Evolutionary conservation across 2,888 invertebrate species (phyloP), one percentile per base, ranked within the genome.

Genomic region (Abscondita cerata): DNA sequence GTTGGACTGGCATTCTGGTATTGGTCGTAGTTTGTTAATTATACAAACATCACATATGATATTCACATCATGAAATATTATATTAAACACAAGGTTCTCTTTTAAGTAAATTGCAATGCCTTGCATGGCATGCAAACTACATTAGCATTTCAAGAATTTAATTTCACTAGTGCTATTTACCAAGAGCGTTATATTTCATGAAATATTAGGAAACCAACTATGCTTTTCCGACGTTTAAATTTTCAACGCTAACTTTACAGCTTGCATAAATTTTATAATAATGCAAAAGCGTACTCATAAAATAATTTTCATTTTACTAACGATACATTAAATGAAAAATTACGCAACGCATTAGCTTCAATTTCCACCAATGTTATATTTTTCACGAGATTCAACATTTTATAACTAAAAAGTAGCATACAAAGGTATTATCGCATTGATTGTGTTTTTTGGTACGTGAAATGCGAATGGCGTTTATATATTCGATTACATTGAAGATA

Each of bases 301-400:
- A 54, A 33, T 33, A 33, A 41, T 33, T 54, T 33, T 44, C 53
- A 33, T 54, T 54, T 46, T 46, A 44, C 53, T 54, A 54, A 54
- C 44, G 53, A 44, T 25, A 18, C 33, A 38, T 54, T 54, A 54
- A 54, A 54, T 34, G 53, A 54, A 33, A 15, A 53, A 31, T 44
- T 33, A 31, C 46, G 44, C 41, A 41, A 18, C 40, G 20, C 40
- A 38, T 52, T 52, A 52, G 40, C 52, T 25, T 2, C 2, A 6
- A 6, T 25, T 25, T 25, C 25, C 2, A 6, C 4, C 25, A 25
- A 25, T 25, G 6, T 25, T 25, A 25, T 25, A 25, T 25, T 25
- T 25, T 25, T 25, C 53, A 54, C 44, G 53, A 54, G 33, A 54
- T 44, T 46, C 44, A 54, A 25, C 41, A 33, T 19, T 54, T 54